Evolutionary conservation across 1,140 invertebrate genomes (phyloP).

Genomic region (Periplaneta americana): DNA sequence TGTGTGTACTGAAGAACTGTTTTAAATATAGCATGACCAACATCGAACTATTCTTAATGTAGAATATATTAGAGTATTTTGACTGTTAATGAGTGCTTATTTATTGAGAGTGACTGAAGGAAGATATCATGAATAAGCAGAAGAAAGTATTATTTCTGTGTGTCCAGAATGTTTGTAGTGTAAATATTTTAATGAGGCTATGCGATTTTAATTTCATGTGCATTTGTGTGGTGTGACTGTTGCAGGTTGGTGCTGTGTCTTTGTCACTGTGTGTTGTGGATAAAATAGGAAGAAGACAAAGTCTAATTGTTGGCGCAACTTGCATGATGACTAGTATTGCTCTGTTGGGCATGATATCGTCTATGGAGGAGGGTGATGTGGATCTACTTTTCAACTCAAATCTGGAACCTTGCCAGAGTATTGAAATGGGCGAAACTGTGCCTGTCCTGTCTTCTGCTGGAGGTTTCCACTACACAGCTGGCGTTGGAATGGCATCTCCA

Average conservation of each 20-base stretch:
- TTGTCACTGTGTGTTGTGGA: conserved; percentile 45
- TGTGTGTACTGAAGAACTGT: too few species aligned
- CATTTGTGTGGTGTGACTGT: too few species aligned
- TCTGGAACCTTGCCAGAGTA: not conserved
- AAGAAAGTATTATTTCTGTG: too few species aligned
- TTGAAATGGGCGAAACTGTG: not conserved
- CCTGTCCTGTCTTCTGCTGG: conserved; percentile 8
- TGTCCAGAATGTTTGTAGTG: too few species aligned
- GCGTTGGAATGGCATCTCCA: conserved; percentile 13
- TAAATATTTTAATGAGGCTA: too few species aligned
- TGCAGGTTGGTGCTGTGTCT: conserved; percentile 26
- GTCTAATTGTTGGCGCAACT: conserved; percentile 44
- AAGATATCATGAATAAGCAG: too few species aligned
- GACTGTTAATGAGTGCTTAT: too few species aligned
- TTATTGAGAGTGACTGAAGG: too few species aligned
- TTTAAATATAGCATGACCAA: too few species aligned
- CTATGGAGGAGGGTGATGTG: conserved; percentile 33
- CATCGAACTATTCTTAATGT: too few species aligned
- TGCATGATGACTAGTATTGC: conserved; percentile 41
- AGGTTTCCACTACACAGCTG: conserved; percentile 18
- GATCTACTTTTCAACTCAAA: conserved; percentile 5
- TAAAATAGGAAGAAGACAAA: conserved; percentile 42
- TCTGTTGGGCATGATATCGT: conserved; percentile 37
- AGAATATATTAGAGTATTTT: too few species aligned
- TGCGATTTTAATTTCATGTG: too few species aligned